Percentiles rank a stretch among this genome's conserved stretches.
Conservation (phyloP, 2,888 invertebrate species). For the Campoplex nolae region DNA sequence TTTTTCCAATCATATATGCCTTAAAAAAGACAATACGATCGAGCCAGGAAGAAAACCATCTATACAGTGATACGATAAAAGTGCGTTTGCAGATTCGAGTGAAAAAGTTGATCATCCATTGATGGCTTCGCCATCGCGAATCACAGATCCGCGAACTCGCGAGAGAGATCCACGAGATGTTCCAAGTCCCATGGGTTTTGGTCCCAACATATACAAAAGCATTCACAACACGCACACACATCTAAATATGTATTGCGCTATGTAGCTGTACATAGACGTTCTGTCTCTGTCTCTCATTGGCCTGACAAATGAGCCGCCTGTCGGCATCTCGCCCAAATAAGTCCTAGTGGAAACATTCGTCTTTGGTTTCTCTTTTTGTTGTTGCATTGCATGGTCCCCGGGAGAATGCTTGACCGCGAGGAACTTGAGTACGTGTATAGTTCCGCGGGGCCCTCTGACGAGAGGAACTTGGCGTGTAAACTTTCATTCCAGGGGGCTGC, state of each 20-base stretch:
- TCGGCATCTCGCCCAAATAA: slow-evolving; percentile 67
- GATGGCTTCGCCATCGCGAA: slow-evolving; percentile 34
- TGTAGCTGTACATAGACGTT: neutral
- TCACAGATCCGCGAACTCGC: slow-evolving; percentile 45
- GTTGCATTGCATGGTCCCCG: slow-evolving; percentile 29
- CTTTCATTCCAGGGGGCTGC: slow-evolving; percentile 47
- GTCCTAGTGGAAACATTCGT: slow-evolving; percentile 66
- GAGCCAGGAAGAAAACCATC: neutral
- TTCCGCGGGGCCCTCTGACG: slow-evolving; percentile 12
- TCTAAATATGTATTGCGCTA: neutral
- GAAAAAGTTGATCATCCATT: slow-evolving; percentile 35
- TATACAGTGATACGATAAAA: neutral
- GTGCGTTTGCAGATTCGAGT: neutral
- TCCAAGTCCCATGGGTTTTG: slow-evolving; percentile 40
- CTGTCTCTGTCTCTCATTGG: slow-evolving; percentile 31
- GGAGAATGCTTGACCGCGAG: slow-evolving; percentile 12
- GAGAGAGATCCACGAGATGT: slow-evolving; percentile 38
- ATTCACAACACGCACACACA: neutral
- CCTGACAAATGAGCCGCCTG: slow-evolving; percentile 67
- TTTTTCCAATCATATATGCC: neutral
- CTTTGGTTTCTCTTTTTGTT: slow-evolving; percentile 45
- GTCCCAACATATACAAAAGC: neutral
- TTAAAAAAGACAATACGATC: neutral
- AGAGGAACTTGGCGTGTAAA: slow-evolving; percentile 27
- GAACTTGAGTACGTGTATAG: slow-evolving; percentile 18